These are phyloP conservation scores for Malaclemys terrapin DNA, from an alignment of 2,113 vertebrate genomes.

Conservation along the genomic window DNA sequence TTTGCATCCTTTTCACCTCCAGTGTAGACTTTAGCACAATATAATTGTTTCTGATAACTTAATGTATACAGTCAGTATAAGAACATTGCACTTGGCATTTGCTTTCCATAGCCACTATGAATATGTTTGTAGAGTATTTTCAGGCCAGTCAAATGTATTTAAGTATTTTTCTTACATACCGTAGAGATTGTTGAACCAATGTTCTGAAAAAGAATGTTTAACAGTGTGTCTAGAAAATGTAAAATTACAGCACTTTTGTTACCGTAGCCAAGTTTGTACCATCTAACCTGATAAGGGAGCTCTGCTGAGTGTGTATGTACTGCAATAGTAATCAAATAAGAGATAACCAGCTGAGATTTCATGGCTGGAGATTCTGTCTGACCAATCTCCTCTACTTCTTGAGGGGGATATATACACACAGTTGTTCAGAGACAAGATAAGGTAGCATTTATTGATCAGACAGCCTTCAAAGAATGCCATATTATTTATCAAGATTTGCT, in stretches of 20 bases:
- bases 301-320: not conserved
- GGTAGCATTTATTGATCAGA: not conserved
- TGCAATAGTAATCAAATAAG: not conserved
- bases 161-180: not conserved
- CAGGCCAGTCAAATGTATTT: not conserved
- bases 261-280: not conserved
- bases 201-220: not conserved
- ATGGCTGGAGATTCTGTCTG: not conserved
- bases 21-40: not conserved
- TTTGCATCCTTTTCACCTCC: not conserved
- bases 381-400: not conserved
- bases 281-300: not conserved
- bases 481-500: not conserved
- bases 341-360: not conserved
- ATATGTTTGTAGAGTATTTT: not conserved
- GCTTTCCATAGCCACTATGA: not conserved
- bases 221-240: not conserved
- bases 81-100: not conserved
- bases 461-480: not conserved
- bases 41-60: not conserved
- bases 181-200: not conserved
- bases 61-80: not conserved
- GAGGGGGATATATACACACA: not conserved
- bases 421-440: not conserved
- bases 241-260: not conserved